These are phyloP conservation scores for Dolichoris vasculosae DNA, from an alignment of 1,140 invertebrate genomes.

Conservation along the genomic window DNA sequence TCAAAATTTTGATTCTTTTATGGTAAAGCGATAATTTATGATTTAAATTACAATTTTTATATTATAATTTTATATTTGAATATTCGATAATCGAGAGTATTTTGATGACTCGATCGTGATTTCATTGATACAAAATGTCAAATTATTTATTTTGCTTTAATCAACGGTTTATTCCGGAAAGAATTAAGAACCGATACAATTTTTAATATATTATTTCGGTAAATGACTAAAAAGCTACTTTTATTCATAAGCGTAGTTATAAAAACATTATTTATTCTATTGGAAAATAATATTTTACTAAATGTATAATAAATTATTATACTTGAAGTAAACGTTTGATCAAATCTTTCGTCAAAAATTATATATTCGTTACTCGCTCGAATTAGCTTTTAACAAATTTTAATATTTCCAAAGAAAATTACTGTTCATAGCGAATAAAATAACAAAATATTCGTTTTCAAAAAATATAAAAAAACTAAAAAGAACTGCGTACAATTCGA, in stretches of 20 bases:
- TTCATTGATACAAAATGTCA: too few species aligned
- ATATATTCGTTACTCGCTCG: not conserved
- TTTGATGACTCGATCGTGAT: too few species aligned
- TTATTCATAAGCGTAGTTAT: not conserved
- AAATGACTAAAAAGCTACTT: not conserved
- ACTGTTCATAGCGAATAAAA: not conserved
- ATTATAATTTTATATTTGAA: too few species aligned
- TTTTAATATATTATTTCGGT: not conserved
- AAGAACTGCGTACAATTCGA: too few species aligned
- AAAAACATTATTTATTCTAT: not conserved
- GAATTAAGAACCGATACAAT: not conserved
- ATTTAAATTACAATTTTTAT: too few species aligned
- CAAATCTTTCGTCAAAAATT: not conserved
- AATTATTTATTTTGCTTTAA: too few species aligned
- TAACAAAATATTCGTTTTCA: not conserved
- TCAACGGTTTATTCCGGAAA: too few species aligned
- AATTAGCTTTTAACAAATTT: not conserved
- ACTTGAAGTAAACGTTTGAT: not conserved
- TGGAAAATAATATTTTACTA: not conserved
- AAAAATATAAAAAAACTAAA: not conserved
- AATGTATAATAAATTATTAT: not conserved
- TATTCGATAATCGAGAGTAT: too few species aligned
- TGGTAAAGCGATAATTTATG: too few species aligned
- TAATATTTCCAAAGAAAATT: not conserved
- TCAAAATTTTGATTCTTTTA: too few species aligned